Evolutionary conservation across 2,113 vertebrate genomes (phyloP).

Genomic region (Glaucomys volans): DNA sequence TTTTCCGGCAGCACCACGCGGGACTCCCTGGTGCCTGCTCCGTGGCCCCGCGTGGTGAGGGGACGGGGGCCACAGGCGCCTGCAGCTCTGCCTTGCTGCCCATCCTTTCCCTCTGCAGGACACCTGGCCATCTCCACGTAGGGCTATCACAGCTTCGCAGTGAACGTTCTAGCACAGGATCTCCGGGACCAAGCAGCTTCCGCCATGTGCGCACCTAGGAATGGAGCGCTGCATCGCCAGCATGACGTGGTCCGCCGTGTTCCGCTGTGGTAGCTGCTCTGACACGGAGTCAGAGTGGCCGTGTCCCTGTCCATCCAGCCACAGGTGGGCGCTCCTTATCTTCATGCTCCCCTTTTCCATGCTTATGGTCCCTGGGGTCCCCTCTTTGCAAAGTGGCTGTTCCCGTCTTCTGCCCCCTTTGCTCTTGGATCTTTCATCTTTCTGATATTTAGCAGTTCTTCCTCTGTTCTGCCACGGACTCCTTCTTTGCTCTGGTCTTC

Average conservation of each 20-base stretch:
- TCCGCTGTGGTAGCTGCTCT: too few species aligned
- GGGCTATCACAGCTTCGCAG: neutral
- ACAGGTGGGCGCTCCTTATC: too few species aligned
- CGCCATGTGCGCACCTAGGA: neutral
- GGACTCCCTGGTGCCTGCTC: neutral
- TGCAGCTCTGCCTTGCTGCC: neutral
- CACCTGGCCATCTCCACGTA: neutral
- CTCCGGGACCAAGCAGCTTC: neutral
- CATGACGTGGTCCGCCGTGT: too few species aligned
- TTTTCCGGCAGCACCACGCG: neutral
- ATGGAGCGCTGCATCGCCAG: too few species aligned
- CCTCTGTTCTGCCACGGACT: fast-evolving
- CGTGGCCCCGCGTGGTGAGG: fast-evolving
- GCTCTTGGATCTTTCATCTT: too few species aligned
- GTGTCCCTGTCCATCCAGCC: too few species aligned
- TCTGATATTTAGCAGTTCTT: too few species aligned
- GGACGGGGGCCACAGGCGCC: neutral
- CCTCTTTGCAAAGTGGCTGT: neutral
- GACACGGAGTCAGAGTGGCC: too few species aligned
- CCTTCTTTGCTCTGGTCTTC: neutral
- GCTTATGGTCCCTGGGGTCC: neutral
- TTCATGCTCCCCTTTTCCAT: neutral
- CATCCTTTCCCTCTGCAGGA: neutral
- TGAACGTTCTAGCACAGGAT: neutral
- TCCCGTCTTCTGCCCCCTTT: neutral